phyloP scores from a whole-genome alignment of 2,113 vertebrate genomes.

The Ptilonorhynchus violaceus region DNA sequence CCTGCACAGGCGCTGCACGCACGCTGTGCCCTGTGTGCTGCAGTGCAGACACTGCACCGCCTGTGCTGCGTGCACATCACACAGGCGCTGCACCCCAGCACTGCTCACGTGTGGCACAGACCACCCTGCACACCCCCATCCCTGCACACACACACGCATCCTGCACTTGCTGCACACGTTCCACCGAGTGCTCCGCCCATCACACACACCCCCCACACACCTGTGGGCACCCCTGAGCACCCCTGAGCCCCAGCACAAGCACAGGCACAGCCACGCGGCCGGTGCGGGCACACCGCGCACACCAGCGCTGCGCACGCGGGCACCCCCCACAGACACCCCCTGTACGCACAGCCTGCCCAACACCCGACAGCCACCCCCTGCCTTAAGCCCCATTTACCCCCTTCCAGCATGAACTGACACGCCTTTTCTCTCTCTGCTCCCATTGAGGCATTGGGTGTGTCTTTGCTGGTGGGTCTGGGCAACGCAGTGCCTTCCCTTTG shows the following conservation, averaged over 20 bases:
- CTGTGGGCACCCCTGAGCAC: not conserved
- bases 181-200: rapidly evolving
- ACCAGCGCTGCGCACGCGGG: rapidly evolving
- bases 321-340: not conserved
- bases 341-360: not conserved
- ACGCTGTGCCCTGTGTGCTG: rapidly evolving
- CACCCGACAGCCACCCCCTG: rapidly evolving
- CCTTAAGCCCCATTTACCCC: rapidly evolving
- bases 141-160: rapidly evolving
- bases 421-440: not conserved
- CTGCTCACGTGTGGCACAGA: rapidly evolving
- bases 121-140: not conserved
- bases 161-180: rapidly evolving
- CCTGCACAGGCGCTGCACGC: rapidly evolving
- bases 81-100: rapidly evolving
- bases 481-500: not conserved
- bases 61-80: rapidly evolving
- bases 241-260: rapidly evolving
- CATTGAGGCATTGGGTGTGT: rapidly evolving
- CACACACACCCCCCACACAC: rapidly evolving
- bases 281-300: rapidly evolving
- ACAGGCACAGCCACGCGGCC: rapidly evolving
- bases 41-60: rapidly evolving
- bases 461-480: rapidly evolving
- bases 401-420: rapidly evolving